Percentiles rank a stretch among this genome's conserved stretches.
These are phyloP conservation scores for Mohoua ochrocephala DNA, from an alignment of 2,113 vertebrate genomes.

Conservation along the genomic window DNA sequence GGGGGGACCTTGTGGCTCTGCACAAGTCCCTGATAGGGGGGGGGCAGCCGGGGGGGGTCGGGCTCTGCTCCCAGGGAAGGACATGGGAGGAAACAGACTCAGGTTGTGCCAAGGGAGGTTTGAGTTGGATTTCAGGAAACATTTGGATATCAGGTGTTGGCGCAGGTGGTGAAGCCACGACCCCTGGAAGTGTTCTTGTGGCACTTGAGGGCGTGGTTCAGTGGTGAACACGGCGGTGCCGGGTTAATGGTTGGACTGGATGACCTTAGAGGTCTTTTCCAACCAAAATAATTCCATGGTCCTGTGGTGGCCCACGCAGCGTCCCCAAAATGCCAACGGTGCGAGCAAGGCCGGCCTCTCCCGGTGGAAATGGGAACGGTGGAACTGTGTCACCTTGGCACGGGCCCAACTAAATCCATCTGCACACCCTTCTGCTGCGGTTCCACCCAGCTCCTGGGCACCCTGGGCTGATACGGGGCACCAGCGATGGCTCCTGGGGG, in stretches of 20 bases:
- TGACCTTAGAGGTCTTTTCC: neutral
- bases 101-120: neutral
- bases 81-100: neutral
- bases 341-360: neutral
- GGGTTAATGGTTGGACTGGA: neutral
- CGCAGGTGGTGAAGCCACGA: neutral
- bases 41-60: rapidly evolving
- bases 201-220: neutral
- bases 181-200: neutral
- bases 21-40: neutral
- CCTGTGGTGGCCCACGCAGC: rapidly evolving
- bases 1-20: neutral
- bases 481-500: rapidly evolving
- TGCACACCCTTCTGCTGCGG: neutral
- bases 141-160: neutral
- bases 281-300: neutral
- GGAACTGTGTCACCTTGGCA: neutral
- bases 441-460: neutral
- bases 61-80: neutral
- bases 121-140: neutral
- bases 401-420: neutral
- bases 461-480: rapidly evolving
- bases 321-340: rapidly evolving
- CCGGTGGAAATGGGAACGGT: rapidly evolving
- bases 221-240: neutral